Conservation (phyloP, 2,113 vertebrate species). For the Ophiodon elongatus region DNA sequence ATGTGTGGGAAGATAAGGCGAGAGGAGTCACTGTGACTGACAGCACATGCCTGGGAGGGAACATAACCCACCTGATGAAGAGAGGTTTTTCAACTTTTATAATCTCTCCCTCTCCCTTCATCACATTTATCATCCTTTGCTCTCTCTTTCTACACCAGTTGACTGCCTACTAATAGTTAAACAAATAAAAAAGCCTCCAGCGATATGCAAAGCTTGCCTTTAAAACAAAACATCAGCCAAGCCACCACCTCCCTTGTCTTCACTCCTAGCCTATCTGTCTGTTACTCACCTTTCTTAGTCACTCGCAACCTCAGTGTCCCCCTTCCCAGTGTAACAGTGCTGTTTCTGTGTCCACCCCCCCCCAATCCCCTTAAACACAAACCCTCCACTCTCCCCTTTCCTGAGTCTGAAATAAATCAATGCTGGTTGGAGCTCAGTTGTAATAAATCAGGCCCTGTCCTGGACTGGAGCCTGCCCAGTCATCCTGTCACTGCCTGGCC, state of each 20-base stretch:
- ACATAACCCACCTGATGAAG: slow-evolving; percentile 74
- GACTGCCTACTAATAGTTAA: slow-evolving; percentile 33
- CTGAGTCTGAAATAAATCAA: slow-evolving; percentile 98
- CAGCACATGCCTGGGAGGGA: slow-evolving; percentile 79
- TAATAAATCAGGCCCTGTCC: slow-evolving; percentile 99
- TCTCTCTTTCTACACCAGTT: slow-evolving; percentile 4
- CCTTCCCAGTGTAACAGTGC: slow-evolving; percentile 84
- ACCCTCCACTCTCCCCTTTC: slow-evolving; percentile 75
- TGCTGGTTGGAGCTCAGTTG: slow-evolving; percentile 94
- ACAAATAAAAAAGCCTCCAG: slow-evolving; percentile 10
- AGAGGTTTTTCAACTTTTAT: slow-evolving; percentile 60
- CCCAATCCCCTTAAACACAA: slow-evolving; percentile 73
- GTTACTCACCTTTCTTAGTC: slow-evolving; percentile 57
- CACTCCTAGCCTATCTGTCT: slow-evolving; percentile 12
- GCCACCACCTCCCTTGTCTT: slow-evolving; percentile 24
- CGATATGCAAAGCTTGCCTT: slow-evolving; percentile 14
- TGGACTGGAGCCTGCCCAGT: slow-evolving; percentile 99
- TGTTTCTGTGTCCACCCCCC: slow-evolving; percentile 86
- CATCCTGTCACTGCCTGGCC: slow-evolving; percentile 98
- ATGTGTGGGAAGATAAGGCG: slow-evolving; percentile 84
- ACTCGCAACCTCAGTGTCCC: slow-evolving; percentile 40
- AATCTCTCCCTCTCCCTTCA: slow-evolving; percentile 43
- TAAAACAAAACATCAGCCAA: slow-evolving; percentile 35
- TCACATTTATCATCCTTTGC: slow-evolving; percentile 48
- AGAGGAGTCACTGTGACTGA: slow-evolving; percentile 77